phyloP scores from a whole-genome alignment of 2,888 invertebrate species.

The Alloplasta piceator region DNA sequence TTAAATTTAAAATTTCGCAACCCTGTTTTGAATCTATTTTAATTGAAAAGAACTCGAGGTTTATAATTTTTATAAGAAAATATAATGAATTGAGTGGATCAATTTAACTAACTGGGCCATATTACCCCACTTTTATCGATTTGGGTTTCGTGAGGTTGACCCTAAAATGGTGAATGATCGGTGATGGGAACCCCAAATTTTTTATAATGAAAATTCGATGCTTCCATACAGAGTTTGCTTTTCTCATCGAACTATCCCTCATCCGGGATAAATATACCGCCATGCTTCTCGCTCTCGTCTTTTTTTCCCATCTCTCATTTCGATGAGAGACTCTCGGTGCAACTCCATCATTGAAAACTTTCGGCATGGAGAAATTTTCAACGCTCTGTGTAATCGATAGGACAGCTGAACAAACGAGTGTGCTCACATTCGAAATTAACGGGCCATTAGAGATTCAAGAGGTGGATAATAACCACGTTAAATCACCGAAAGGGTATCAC shows the following conservation, averaged over 20 bases:
- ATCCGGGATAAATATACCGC: slow-evolving; percentile 57
- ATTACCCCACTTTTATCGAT: too few species aligned
- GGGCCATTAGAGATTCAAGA: slow-evolving; percentile 79
- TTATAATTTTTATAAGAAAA: too few species aligned
- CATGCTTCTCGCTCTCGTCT: slow-evolving; percentile 20
- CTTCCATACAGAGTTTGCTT: too few species aligned
- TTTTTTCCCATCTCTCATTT: slow-evolving; percentile 27
- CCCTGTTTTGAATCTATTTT: too few species aligned
- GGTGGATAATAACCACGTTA: slow-evolving; percentile 66
- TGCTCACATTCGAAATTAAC: slow-evolving; percentile 74
- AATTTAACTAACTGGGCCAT: too few species aligned
- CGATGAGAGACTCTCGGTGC: slow-evolving; percentile 13
- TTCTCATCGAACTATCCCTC: slow-evolving; percentile 37
- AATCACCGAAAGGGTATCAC: slow-evolving; percentile 42
- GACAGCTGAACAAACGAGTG: slow-evolving; percentile 80
- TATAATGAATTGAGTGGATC: too few species aligned
- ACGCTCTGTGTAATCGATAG: slow-evolving; percentile 69
- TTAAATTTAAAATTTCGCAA: too few species aligned
- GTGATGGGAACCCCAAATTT: slow-evolving; percentile 2
- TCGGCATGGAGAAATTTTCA: slow-evolving; percentile 29
- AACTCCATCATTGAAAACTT: slow-evolving; percentile 45
- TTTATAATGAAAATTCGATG: too few species aligned
- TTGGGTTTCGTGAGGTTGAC: slow-evolving; percentile 25
- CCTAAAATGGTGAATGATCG: slow-evolving; percentile 68
- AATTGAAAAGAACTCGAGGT: too few species aligned